Conservation (phyloP, 37 sponge, comb jelly and placozoan species). For the Oopsacas minuta region DNA sequence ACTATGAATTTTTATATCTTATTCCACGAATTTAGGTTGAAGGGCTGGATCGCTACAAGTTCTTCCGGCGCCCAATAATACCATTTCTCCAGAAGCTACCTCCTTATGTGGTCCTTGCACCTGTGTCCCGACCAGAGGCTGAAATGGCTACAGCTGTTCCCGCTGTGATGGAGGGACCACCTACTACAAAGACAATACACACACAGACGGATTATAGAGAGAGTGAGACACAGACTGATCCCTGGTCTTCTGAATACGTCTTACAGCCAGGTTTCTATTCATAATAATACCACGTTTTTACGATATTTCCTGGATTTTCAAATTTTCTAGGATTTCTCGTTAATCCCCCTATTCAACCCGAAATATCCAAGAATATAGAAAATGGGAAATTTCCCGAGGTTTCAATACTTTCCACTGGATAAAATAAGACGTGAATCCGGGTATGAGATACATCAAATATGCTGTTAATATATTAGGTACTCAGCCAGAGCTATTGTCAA, state of each 20-base stretch:
- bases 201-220: constrained; percentile 80
- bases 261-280: constrained; percentile 31
- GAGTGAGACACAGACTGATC: constrained; percentile 90
- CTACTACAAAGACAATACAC: constrained; percentile 31
- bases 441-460: too few species aligned
- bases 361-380: too few species aligned
- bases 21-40: constrained; percentile 28
- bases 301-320: too few species aligned
- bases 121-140: constrained; percentile 21
- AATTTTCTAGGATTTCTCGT: too few species aligned
- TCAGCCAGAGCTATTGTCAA: constrained; percentile 78
- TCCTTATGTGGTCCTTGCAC: constrained; percentile 66
- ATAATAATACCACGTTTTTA: too few species aligned
- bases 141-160: neutral
- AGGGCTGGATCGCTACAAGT: constrained; percentile 66
- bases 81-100: constrained; percentile 90
- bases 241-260: constrained; percentile 77
- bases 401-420: too few species aligned
- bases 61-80: constrained; percentile 74
- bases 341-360: too few species aligned
- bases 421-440: too few species aligned
- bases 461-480: too few species aligned
- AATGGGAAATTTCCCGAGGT: too few species aligned
- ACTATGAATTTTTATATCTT: neutral
- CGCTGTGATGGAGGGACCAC: constrained; percentile 14